A percentile compares a stretch with the other conserved stretches of the same genome.
Conservation (phyloP, 2,797 vertebrate species). For the Onychomys torridus region DNA sequence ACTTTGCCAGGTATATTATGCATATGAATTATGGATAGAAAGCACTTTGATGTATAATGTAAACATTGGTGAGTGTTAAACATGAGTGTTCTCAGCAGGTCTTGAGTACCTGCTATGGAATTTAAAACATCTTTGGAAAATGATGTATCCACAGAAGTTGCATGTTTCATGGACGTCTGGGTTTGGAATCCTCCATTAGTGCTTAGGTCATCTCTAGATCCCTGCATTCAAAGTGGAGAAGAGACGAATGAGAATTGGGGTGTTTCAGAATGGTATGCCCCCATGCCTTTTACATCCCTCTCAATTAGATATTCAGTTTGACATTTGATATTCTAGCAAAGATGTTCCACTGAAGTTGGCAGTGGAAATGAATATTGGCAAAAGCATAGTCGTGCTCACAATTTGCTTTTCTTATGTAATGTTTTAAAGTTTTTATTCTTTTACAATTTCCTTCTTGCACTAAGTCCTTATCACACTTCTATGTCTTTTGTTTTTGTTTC, state of each 20-base stretch:
- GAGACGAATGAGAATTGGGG: neutral
- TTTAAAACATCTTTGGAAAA: slow-evolving; percentile 99
- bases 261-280: slow-evolving; percentile 6
- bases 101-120: slow-evolving; percentile 96
- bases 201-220: slow-evolving; percentile 97
- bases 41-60: slow-evolving; percentile 77
- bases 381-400: neutral
- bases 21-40: slow-evolving; percentile 66
- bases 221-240: slow-evolving; percentile 87
- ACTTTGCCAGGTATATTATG: slow-evolving; percentile 32
- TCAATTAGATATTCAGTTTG: neutral
- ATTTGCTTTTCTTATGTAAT: neutral
- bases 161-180: slow-evolving; percentile 92
- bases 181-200: slow-evolving; percentile 91
- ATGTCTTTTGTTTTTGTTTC: neutral
- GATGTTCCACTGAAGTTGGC: neutral
- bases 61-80: slow-evolving; percentile 54
- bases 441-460: neutral
- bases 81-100: neutral
- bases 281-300: neutral
- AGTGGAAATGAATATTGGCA: slow-evolving; percentile 9
- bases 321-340: slow-evolving; percentile 28
- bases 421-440: neutral
- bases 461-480: neutral
- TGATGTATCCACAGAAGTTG: slow-evolving; percentile 96